A percentile compares a stretch with the other conserved stretches of the same genome.
phyloP scores from a whole-genome alignment of 1,140 invertebrate species.

The Drosophila neocordata region DNA sequence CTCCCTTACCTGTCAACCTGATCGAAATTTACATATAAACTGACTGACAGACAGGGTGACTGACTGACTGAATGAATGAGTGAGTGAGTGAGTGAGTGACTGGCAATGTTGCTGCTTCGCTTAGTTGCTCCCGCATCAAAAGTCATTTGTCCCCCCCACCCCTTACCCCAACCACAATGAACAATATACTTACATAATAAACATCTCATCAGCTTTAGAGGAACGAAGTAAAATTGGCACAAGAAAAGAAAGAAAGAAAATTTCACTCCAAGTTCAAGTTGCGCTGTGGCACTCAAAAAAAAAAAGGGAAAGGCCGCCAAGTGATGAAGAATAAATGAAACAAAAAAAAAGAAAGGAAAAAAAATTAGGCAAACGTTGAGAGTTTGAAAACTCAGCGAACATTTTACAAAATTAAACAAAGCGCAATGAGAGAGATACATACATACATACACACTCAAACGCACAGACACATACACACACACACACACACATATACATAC shows the following conservation, averaged over 20 bases:
- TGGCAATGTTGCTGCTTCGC: not conserved
- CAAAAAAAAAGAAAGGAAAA: not conserved
- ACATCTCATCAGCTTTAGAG: conserved; percentile 66
- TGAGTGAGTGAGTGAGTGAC: not conserved
- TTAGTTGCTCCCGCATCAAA: not conserved
- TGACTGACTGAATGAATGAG: not conserved
- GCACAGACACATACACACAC: not conserved
- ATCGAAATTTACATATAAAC: conserved; percentile 66
- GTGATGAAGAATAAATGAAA: conserved; percentile 5
- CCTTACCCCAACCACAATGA: conserved; percentile 13
- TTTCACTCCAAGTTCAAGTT: conserved; percentile 32
- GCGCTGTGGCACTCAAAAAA: conserved; percentile 8
- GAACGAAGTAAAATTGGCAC: not conserved
- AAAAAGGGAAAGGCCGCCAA: not conserved
- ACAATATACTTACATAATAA: conserved; percentile 63
- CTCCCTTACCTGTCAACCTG: conserved; percentile 51
- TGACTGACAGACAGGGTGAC: conserved; percentile 10
- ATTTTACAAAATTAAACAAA: conserved; percentile 63
- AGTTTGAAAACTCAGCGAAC: conserved; percentile 50
- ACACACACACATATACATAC: conserved; percentile 6
- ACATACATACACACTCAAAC: not conserved
- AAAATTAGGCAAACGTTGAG: conserved; percentile 62
- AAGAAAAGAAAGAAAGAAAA: conserved; percentile 14
- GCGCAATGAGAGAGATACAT: conserved; percentile 18
- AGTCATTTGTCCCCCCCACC: not conserved